Evolutionary conservation across 2,888 invertebrate genomes (phyloP).

Genomic region (Polymixis flavicincta): DNA sequence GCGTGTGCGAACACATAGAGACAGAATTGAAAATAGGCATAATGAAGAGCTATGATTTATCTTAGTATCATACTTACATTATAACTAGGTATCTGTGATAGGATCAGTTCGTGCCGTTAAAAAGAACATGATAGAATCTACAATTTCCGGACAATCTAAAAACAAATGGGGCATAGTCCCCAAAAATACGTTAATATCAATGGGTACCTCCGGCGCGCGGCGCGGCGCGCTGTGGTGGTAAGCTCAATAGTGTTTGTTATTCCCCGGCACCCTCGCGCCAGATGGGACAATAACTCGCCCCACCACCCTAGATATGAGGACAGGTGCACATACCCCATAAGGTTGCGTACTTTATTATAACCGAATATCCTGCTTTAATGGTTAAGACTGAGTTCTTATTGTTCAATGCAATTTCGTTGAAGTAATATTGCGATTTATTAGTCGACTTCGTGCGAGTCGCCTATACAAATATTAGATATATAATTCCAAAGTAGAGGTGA

Average conservation of each 20-base stretch:
- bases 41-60: too few relatives aligned
- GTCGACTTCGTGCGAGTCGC: too few relatives aligned
- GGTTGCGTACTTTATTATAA: constrained; percentile 47
- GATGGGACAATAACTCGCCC: constrained; percentile 65
- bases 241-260: constrained; percentile 58
- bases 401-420: not conserved
- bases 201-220: constrained; percentile 37
- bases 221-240: constrained; percentile 13
- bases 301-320: constrained; percentile 56
- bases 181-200: constrained; percentile 50
- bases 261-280: constrained; percentile 63
- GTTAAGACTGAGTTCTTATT: not conserved
- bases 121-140: not conserved
- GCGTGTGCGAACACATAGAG: too few relatives aligned
- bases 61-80: too few relatives aligned
- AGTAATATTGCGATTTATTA: not conserved
- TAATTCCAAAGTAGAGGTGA: too few relatives aligned
- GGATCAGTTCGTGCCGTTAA: not conserved
- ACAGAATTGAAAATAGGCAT: too few relatives aligned
- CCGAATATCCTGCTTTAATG: constrained; percentile 41
- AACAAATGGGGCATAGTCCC: constrained; percentile 32
- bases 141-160: constrained; percentile 44
- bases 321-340: constrained; percentile 62
- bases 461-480: too few relatives aligned
- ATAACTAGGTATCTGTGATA: too few relatives aligned